Evolutionary conservation across 1,140 invertebrate genomes (phyloP).

Genomic region (Hermetia illucens): DNA sequence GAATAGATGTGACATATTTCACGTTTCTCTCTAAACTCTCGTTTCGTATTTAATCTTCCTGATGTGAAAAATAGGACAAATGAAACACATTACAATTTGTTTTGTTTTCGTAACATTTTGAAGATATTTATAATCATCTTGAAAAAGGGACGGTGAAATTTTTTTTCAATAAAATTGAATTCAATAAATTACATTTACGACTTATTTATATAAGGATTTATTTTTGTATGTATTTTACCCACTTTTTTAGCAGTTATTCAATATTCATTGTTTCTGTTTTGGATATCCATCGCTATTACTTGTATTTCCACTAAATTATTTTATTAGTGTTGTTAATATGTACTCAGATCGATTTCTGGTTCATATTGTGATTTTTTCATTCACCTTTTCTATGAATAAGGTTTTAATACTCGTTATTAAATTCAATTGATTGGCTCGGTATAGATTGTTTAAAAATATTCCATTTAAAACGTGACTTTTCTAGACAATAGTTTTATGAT

Average conservation of each 20-base stretch:
- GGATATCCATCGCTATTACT: conserved; percentile 12
- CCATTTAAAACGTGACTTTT: conserved; percentile 10
- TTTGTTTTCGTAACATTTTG: too few species aligned
- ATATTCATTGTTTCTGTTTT: neutral
- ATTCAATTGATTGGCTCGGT: conserved; percentile 30
- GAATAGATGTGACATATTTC: too few species aligned
- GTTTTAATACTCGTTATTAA: conserved; percentile 13
- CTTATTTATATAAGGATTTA: conserved; percentile 13
- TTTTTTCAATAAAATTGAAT: conserved; percentile 28
- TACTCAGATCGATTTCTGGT: conserved; percentile 14
- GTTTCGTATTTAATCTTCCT: too few species aligned
- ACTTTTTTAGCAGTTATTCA: neutral
- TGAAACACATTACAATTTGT: too few species aligned
- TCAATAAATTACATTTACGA: neutral
- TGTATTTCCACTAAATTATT: conserved; percentile 1
- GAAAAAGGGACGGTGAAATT: conserved; percentile 31
- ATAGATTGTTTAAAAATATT: conserved; percentile 15
- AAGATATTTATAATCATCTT: too few species aligned
- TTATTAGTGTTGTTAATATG: conserved; percentile 9
- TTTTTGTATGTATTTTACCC: conserved; percentile 4
- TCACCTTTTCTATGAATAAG: conserved; percentile 8
- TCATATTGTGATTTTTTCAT: conserved; percentile 3
- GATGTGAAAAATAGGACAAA: too few species aligned
- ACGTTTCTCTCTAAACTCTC: too few species aligned
- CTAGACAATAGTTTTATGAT: conserved; percentile 8